Conservation (phyloP, 1,140 invertebrate genomes). For the Physella acuta region DNA sequence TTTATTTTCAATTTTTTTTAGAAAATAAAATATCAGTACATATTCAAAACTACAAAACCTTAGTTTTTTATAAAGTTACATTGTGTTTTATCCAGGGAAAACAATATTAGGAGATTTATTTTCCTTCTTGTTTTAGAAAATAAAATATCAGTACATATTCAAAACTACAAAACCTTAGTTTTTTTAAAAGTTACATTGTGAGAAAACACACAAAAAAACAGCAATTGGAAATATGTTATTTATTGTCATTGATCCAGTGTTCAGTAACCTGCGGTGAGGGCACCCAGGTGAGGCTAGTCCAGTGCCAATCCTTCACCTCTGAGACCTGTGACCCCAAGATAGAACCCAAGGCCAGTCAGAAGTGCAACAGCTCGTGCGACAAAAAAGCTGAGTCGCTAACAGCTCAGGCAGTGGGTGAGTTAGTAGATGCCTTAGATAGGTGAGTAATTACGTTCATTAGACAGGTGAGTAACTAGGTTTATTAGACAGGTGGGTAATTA, state of each 20-base stretch:
- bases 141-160: not conserved
- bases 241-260: constrained; percentile 64
- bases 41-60: too few species aligned
- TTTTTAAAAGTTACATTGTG: not conserved
- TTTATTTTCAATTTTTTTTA: too few species aligned
- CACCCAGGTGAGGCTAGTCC: constrained; percentile 67
- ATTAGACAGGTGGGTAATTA: too few species aligned
- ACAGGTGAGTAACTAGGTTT: too few species aligned
- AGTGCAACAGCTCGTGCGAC: constrained; percentile 40
- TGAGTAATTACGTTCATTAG: too few species aligned
- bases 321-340: constrained; percentile 52
- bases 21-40: too few species aligned
- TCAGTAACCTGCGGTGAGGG: constrained; percentile 72
- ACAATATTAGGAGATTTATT: not conserved
- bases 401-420: too few species aligned
- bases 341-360: constrained; percentile 32
- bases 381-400: constrained; percentile 7
- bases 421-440: too few species aligned
- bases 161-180: not conserved
- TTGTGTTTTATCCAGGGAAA: not conserved
- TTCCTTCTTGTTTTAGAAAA: not conserved
- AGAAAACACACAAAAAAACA: not conserved
- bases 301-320: constrained; percentile 65
- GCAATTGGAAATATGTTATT: not conserved
- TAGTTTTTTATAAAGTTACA: not conserved